Evolutionary conservation across 2,113 vertebrate genomes (phyloP).

Genomic region (Brachyistius frenatus): DNA sequence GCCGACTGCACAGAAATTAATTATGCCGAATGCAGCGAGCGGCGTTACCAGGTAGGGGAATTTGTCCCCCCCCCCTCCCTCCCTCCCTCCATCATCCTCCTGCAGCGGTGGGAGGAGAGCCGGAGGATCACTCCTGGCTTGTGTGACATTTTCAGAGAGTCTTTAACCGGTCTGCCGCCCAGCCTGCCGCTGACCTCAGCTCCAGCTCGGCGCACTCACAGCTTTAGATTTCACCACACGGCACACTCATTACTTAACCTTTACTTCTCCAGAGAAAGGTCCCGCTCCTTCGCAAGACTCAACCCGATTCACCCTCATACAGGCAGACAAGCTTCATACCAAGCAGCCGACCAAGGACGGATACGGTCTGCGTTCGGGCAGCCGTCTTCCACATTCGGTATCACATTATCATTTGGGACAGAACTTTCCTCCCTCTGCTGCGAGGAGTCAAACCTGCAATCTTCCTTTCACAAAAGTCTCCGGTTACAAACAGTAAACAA

Average conservation of each 20-base stretch:
- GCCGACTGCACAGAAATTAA: background rate
- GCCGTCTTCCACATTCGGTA: too few relatives aligned
- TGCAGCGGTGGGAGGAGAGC: background rate
- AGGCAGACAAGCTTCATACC: too few relatives aligned
- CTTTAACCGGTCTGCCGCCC: too few relatives aligned
- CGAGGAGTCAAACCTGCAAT: too few relatives aligned
- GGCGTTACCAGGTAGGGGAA: background rate
- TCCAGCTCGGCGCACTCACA: constrained; percentile 15
- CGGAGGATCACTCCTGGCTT: constrained; percentile 12
- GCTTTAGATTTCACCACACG: constrained; percentile 22
- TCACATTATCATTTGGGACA: too few relatives aligned
- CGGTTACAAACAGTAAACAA: too few relatives aligned
- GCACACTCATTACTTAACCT: constrained; percentile 26
- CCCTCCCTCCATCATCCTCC: background rate
- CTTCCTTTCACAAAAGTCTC: too few relatives aligned
- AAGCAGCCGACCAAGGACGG: background rate
- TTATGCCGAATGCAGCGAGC: too few relatives aligned
- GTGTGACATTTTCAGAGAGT: constrained; percentile 26
- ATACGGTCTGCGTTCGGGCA: too few relatives aligned
- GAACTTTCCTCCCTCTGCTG: too few relatives aligned
- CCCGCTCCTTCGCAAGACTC: too few relatives aligned
- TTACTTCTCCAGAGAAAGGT: background rate
- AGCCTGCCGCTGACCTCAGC: background rate
- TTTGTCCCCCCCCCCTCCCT: background rate
- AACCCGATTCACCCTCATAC: background rate